Evolutionary conservation across 2,888 invertebrate genomes (phyloP).

Genomic region (Cataglyphis livida): DNA sequence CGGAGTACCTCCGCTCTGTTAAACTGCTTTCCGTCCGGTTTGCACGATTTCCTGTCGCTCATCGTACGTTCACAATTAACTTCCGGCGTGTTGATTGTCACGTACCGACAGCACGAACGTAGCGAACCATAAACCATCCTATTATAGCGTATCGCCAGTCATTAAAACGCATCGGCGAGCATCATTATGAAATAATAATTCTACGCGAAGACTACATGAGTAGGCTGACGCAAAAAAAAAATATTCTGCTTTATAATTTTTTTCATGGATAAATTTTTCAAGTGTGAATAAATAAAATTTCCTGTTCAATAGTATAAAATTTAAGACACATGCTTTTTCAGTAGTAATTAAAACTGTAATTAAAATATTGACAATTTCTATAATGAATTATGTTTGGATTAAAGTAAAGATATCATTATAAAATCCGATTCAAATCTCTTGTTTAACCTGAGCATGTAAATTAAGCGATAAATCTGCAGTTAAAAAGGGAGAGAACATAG

Average conservation of each 20-base stretch:
- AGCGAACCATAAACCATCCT: conserved; percentile 60
- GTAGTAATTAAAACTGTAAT: not conserved
- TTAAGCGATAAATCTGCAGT: not conserved
- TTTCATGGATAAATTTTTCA: not conserved
- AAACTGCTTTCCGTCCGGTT: conserved; percentile 79
- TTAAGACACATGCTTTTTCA: not conserved
- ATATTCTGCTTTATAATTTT: not conserved
- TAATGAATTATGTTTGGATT: not conserved
- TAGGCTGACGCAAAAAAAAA: not conserved
- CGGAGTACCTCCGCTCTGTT: conserved; percentile 76
- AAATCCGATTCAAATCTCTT: conserved; percentile 2
- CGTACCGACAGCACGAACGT: conserved; percentile 24
- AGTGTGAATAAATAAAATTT: not conserved
- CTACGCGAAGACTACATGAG: not conserved
- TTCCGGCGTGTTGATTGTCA: conserved; percentile 70
- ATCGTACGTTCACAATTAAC: conserved; percentile 73
- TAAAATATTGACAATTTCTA: conserved; percentile 15
- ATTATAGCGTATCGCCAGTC: conserved; percentile 18
- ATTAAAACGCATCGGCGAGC: conserved; percentile 7
- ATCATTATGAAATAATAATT: conserved; percentile 20
- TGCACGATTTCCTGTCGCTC: conserved; percentile 77
- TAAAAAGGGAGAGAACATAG: not conserved
- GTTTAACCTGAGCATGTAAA: conserved; percentile 4
- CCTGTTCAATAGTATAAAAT: not conserved
- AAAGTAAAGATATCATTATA: not conserved